These are phyloP conservation scores for Philypnodon macrostomus DNA, from an alignment of 2,797 vertebrate species.

Conservation along the genomic window DNA sequence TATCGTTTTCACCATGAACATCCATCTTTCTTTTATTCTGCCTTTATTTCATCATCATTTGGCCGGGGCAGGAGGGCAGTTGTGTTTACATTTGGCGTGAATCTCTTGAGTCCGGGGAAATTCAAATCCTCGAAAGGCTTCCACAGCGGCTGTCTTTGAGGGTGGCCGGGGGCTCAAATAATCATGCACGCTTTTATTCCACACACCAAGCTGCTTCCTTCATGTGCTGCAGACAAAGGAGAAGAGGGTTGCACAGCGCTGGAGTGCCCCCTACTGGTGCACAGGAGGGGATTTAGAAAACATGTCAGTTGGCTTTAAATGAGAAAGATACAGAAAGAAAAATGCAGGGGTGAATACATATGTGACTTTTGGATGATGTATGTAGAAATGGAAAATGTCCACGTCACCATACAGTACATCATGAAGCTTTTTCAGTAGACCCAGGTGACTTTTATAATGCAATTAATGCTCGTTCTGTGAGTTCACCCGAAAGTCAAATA, in stretches of 20 bases:
- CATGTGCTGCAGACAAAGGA: constrained; percentile 59
- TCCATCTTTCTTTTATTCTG: constrained; percentile 29
- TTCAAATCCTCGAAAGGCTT: constrained; percentile 53
- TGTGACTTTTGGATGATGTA: too few species aligned
- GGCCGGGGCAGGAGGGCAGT: constrained; percentile 40
- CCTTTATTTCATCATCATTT: constrained; percentile 48
- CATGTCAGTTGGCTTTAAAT: too few species aligned
- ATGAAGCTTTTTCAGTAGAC: too few species aligned
- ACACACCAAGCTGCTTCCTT: constrained; percentile 36
- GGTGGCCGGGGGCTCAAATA: constrained; percentile 34
- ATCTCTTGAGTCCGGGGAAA: constrained; percentile 50
- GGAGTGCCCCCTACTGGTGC: constrained; percentile 56
- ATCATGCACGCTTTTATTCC: constrained; percentile 46
- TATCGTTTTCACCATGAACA: constrained; percentile 11
- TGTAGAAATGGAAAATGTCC: too few species aligned
- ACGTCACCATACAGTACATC: too few species aligned
- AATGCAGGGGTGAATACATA: too few species aligned
- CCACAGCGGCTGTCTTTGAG: constrained; percentile 26
- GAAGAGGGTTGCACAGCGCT: constrained; percentile 12
- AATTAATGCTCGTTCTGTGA: too few species aligned
- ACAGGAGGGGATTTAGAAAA: not conserved
- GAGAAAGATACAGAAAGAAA: too few species aligned
- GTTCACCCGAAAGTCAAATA: too few species aligned
- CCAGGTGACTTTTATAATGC: too few species aligned
- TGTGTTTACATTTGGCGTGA: constrained; percentile 41